Evolutionary conservation across 1,140 invertebrate genomes (phyloP).

Genomic region (Penaeus japonicus): DNA sequence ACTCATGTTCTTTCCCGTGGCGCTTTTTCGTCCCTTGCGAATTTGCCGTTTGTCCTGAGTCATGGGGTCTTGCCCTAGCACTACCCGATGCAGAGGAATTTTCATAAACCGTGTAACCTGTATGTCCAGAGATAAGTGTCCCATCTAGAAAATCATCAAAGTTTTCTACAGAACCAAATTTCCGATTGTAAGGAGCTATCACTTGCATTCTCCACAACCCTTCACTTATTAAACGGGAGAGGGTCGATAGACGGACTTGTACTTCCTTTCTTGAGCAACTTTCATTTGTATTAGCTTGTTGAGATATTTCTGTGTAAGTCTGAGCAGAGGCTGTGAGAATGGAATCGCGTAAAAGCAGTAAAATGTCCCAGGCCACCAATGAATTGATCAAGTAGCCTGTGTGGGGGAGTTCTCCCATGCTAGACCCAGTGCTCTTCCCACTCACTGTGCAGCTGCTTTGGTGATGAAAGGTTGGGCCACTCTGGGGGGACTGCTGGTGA

Average conservation of each 20-base stretch:
- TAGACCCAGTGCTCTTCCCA: slow-evolving; percentile 36
- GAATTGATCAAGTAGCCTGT: slow-evolving; percentile 46
- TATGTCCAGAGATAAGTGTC: slow-evolving; percentile 4
- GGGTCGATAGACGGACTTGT: neutral
- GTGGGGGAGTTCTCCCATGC: slow-evolving; percentile 29
- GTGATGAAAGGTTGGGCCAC: neutral
- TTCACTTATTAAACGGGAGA: slow-evolving; percentile 37
- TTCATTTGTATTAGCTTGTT: neutral
- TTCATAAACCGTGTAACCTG: slow-evolving; percentile 16
- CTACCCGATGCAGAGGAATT: neutral
- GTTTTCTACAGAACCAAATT: slow-evolving; percentile 21
- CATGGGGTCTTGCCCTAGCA: neutral
- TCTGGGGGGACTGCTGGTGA: neutral
- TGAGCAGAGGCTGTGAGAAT: neutral
- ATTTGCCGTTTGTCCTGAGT: neutral
- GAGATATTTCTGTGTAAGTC: neutral
- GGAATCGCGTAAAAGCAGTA: slow-evolving; percentile 31
- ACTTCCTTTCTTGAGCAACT: neutral
- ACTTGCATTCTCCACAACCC: slow-evolving; percentile 42
- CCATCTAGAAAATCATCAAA: slow-evolving; percentile 42
- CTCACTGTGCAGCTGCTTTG: slow-evolving; percentile 39
- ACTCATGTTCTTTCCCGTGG: slow-evolving; percentile 7
- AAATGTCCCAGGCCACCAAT: slow-evolving; percentile 44
- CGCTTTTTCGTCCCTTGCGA: slow-evolving; percentile 7
- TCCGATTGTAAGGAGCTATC: slow-evolving; percentile 20